Evolutionary conservation across 2,113 vertebrate species (phyloP), one percentile per base, ranked within the genome.

Genomic region (Hoplias malabaricus): DNA sequence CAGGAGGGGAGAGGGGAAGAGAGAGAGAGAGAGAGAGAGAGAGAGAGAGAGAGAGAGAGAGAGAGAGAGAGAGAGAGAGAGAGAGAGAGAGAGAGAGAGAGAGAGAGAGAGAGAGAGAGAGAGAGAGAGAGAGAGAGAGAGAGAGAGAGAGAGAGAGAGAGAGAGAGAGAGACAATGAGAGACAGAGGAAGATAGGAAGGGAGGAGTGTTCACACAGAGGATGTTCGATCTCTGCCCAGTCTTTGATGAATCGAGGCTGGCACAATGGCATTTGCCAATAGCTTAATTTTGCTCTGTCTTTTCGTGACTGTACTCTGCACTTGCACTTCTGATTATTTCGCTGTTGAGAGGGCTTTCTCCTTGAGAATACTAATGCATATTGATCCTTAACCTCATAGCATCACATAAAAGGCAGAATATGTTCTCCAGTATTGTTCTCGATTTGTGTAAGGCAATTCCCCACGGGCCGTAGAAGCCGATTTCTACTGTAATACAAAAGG

Each of bases 201-300:
- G 13, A 10, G 1, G 63, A 59, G 6, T 23, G 38, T 34, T 69
- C 54, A 59, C 29, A 69, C n/a, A 42, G 53, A 36, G 42, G 68
- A 62, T 62, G 29, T 61, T 77, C 69, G 66, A 77, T 77, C 75
- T 69, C 62, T 61, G 54, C 66, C 66, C 65, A 77, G 66, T n/a
- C 46, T 69, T 69, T 69, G 68, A 69, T 69, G 68, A 61, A 48
- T 69, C 66, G 23, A 29, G 63, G 38, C 4, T 59, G 5, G 54
- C 31, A 59, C 27, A 13, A 38, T 25, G 53, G 31, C 57, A 62
- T 53, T 53, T 50, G 4, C 34, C 48, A 19, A 2, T 25, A 56
- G 14, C 25, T 42, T 27, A 16, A 25, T 61, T 9, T 16, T 46
- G 48, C 27, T 57, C 12, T 57, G 8, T 73, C 50, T 54, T 10